A percentile compares a stretch with the other conserved stretches of the same genome.
Conservation (phyloP, 2,888 invertebrate genomes). For the Neoaliturus tenellus region DNA sequence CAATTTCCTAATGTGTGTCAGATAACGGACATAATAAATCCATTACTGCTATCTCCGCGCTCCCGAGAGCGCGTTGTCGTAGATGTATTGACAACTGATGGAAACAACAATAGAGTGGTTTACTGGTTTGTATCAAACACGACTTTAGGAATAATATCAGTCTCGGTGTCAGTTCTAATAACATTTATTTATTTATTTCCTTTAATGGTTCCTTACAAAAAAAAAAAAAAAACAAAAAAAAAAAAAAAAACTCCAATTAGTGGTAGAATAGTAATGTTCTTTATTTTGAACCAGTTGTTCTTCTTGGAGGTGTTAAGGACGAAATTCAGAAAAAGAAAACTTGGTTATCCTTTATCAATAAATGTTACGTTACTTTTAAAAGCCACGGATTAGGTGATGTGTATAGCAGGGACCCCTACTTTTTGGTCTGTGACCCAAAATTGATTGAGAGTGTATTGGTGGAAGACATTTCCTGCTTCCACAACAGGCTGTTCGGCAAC, state of each 20-base stretch:
- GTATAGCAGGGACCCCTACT: not conserved
- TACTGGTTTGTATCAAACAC: not conserved
- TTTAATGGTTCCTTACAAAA: constrained; percentile 33
- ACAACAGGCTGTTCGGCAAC: not conserved
- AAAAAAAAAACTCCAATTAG: not conserved
- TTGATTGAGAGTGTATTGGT: constrained; percentile 13
- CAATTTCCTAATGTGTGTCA: no score
- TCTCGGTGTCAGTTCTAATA: not conserved
- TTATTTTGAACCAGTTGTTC: not conserved
- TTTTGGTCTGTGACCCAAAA: not conserved
- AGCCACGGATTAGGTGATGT: constrained; percentile 1
- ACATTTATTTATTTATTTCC: not conserved
- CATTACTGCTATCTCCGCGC: not conserved
- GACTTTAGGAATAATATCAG: not conserved
- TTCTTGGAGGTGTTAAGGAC: not conserved
- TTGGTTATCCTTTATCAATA: not conserved
- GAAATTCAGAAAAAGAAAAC: not conserved
- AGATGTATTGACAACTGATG: no score
- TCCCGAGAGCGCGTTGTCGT: no score
- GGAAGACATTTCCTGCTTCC: not conserved
- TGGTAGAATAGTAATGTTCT: constrained; percentile 12
- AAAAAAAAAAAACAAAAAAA: no score
- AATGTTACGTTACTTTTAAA: constrained; percentile 14
- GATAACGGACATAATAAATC: not conserved
- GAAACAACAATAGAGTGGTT: no score